Base-by-base conservation (phyloP, 2,888 invertebrate genomes). In the Diloba caeruleocephala region DNA sequence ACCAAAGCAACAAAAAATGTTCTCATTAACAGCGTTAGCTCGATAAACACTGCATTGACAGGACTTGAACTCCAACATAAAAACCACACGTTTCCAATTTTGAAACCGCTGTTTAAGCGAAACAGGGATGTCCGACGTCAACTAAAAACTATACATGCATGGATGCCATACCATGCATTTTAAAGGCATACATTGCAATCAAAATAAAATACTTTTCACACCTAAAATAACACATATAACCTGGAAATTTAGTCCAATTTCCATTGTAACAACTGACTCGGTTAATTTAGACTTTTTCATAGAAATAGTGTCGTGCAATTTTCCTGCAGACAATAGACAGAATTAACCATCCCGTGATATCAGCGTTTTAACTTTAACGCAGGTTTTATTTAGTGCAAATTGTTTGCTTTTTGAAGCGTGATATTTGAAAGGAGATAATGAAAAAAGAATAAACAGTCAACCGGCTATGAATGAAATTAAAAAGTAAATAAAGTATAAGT, bases 281-380 rank as follows among this genome's bases (percentile, higher is more conserved):
- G 51, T 55, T 61, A 61, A 53, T 58, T 50, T 58, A 33, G 50
- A 71, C 57, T 74, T 77, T 76, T 80, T 79, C 68, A 72, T 66
- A 74, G 58, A 59, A 73, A 57, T 48, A 46, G 45, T 63, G 54
- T 50, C 72, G 76, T 79, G 76, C 77, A 79, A 79, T 82, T 81
- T 78, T 62, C 72, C 54, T 63, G 52, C 52, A 73, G 73, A 84
- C 84, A 84, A 84, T 82, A 66, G 77, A 61, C 26, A 46, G 70
- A 79, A 81, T 82, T 81, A 82, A 78, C 79, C 50, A 66, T 73
- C 52, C 49, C 28, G 67, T 55, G 65, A 65, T 69, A 69, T 72
- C 70, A 74, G 65, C 53, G 52, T 68, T 76, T 73, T 63, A 50
- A 71, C 52, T 70, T 56, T 38, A 39, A 65, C 53, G 65, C 59